Percentiles rank a stretch among this genome's conserved stretches.
Evolutionary conservation across 2,113 vertebrate genomes (phyloP).

Genomic region (Myotis lucifugus): DNA sequence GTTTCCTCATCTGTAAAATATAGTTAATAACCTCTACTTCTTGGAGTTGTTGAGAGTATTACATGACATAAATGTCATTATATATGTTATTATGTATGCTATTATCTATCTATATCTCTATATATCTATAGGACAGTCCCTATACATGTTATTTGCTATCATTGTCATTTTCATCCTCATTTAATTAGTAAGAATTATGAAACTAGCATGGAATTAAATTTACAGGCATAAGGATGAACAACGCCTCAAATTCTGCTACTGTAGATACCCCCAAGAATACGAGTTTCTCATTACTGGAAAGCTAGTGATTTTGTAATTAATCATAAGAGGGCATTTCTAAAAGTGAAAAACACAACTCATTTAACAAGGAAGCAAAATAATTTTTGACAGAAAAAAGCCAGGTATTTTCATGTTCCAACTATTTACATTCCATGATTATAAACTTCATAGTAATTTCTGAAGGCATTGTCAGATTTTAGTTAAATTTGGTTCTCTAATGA

Average conservation of each 20-base stretch:
- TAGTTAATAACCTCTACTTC: not conserved
- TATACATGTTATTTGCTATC: not conserved
- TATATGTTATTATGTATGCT: too few relatives aligned
- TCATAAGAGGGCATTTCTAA: not conserved
- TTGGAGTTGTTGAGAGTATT: not conserved
- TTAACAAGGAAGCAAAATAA: not conserved
- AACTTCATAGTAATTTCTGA: not conserved
- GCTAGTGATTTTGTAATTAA: not conserved
- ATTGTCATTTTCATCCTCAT: not conserved
- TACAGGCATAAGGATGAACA: not conserved
- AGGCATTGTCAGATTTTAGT: not conserved
- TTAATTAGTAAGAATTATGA: not conserved
- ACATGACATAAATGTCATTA: not conserved
- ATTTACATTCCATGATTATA: not conserved
- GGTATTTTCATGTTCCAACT: not conserved
- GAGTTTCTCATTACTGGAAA: not conserved
- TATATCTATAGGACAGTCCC: not conserved
- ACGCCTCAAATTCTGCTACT: not conserved
- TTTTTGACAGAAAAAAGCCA: not conserved
- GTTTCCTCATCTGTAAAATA: not conserved
- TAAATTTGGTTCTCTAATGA: not conserved
- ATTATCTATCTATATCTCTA: not conserved
- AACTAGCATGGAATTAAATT: not conserved
- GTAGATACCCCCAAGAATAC: not conserved
- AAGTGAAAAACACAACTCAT: not conserved